Percentiles rank a stretch among this genome's conserved stretches.
These are phyloP conservation scores for Smithornis capensis DNA, from an alignment of 2,113 vertebrate species.

Conservation along the genomic window DNA sequence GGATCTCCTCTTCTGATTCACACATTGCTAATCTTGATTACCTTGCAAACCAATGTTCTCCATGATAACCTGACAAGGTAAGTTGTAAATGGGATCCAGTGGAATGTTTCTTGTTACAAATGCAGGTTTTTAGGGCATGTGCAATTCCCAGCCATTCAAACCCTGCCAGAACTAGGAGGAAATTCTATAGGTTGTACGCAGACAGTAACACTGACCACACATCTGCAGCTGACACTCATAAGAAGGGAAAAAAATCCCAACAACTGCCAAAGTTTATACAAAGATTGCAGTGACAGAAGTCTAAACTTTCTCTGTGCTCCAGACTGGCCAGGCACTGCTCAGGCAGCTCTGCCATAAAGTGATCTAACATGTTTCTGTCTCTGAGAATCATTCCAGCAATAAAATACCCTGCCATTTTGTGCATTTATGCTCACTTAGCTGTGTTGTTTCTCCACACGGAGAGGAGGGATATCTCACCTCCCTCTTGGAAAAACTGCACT, in stretches of 20 bases:
- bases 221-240: neutral
- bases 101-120: neutral
- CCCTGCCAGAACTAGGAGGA: neutral
- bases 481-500: neutral
- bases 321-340: neutral
- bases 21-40: neutral
- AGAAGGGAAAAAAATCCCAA: neutral
- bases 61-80: neutral
- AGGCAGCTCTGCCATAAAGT: neutral
- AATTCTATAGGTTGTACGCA: neutral
- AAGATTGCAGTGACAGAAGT: neutral
- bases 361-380: neutral
- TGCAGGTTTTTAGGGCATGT: neutral
- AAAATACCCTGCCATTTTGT: neutral
- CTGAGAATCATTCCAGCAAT: neutral
- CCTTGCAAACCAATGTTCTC: neutral
- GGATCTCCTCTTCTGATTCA: neutral
- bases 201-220: neutral
- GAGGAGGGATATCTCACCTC: neutral
- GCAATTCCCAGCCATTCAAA: neutral
- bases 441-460: accelerated
- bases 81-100: neutral
- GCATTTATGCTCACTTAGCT: neutral
- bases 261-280: neutral
- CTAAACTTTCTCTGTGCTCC: neutral